Conservation (phyloP, 2,797 vertebrate genomes). For the Remorina albescens region DNA sequence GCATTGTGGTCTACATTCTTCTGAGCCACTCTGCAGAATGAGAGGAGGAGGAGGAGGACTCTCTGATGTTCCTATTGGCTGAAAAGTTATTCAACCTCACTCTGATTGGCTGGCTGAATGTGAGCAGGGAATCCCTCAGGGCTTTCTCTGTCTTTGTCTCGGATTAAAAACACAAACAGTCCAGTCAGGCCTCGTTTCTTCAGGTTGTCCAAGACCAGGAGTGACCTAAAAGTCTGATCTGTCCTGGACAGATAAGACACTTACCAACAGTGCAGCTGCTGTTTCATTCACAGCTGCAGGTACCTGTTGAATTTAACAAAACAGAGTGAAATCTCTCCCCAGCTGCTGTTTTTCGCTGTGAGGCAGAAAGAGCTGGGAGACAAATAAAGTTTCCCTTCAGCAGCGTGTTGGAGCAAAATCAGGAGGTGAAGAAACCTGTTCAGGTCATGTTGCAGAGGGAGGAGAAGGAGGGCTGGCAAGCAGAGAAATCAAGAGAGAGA, state of each 20-base stretch:
- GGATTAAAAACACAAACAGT: slow-evolving; percentile 62
- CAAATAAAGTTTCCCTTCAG: slow-evolving; percentile 16
- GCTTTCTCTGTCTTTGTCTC: slow-evolving; percentile 51
- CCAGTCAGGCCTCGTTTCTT: slow-evolving; percentile 41
- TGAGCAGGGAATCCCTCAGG: slow-evolving; percentile 63
- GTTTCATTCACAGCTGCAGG: slow-evolving; percentile 32
- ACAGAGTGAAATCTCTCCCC: slow-evolving; percentile 9
- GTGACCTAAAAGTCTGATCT: background rate
- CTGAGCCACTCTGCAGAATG: slow-evolving; percentile 34
- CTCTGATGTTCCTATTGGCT: slow-evolving; percentile 60
- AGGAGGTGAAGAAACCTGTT: slow-evolving; percentile 52
- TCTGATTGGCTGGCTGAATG: slow-evolving; percentile 65
- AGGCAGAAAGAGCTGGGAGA: slow-evolving; percentile 9
- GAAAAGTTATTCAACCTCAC: slow-evolving; percentile 22
- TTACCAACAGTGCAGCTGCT: slow-evolving; percentile 13
- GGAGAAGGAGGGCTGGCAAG: slow-evolving; percentile 47
- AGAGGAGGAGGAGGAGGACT: slow-evolving; percentile 41
- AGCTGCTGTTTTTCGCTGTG: background rate
- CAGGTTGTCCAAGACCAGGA: slow-evolving; percentile 47
- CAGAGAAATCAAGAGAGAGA: slow-evolving; percentile 4
- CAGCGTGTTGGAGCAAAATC: slow-evolving; percentile 41
- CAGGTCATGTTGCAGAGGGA: slow-evolving; percentile 57
- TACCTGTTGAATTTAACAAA: slow-evolving; percentile 27
- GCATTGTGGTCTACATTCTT: slow-evolving; percentile 28
- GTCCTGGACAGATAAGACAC: slow-evolving; percentile 2